Conservation (phyloP, 2,797 vertebrate genomes). For the Crenuchus spilurus region DNA sequence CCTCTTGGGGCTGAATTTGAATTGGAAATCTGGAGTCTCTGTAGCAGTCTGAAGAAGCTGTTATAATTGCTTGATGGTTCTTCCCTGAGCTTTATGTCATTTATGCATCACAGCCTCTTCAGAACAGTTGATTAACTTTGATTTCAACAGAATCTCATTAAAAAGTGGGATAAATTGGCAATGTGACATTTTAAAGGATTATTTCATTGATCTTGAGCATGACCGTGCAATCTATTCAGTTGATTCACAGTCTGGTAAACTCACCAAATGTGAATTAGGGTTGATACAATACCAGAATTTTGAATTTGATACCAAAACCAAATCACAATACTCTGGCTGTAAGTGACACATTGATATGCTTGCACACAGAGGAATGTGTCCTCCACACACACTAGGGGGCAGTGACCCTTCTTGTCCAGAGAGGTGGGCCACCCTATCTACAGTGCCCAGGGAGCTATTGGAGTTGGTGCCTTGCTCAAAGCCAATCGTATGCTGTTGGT, state of each 20-base stretch:
- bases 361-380: too few species aligned
- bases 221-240: neutral
- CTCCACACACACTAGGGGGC: too few species aligned
- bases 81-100: slow-evolving; percentile 24
- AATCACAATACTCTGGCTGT: too few species aligned
- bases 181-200: neutral
- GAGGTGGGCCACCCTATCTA: too few species aligned
- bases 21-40: slow-evolving; percentile 30
- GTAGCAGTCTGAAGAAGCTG: slow-evolving; percentile 24
- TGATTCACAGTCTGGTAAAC: slow-evolving; percentile 1
- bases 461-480: too few species aligned
- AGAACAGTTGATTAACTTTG: slow-evolving; percentile 35
- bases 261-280: neutral
- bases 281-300: too few species aligned
- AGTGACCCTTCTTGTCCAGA: too few species aligned
- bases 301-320: too few species aligned
- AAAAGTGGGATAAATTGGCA: neutral
- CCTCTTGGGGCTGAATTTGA: slow-evolving; percentile 29
- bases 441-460: too few species aligned
- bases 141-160: slow-evolving; percentile 22
- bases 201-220: neutral
- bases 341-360: too few species aligned
- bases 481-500: too few species aligned
- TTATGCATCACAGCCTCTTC: slow-evolving; percentile 27
- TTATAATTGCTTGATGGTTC: slow-evolving; percentile 35